Percentiles rank a stretch among this genome's conserved stretches.
Conservation (phyloP, 2,797 vertebrate species). For the Acanthurus tractus region DNA sequence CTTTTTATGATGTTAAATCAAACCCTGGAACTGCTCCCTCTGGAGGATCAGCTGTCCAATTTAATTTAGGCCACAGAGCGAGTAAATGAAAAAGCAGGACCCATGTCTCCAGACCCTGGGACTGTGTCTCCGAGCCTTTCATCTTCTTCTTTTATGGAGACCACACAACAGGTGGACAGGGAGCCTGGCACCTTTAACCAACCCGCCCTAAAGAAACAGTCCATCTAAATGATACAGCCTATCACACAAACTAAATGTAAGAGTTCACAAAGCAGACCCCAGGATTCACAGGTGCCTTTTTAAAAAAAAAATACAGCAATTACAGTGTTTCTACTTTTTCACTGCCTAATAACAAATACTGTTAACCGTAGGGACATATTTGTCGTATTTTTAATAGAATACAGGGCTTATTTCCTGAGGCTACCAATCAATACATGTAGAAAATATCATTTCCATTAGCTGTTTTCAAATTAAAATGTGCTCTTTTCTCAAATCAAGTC, state of each 20-base stretch:
- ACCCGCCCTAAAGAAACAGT: slow-evolving; percentile 29
- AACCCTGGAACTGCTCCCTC: slow-evolving; percentile 75
- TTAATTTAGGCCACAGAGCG: slow-evolving; percentile 76
- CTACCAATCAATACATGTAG: slow-evolving; percentile 16
- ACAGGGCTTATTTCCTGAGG: slow-evolving; percentile 59
- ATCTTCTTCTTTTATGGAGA: slow-evolving; percentile 64
- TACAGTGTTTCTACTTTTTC: slow-evolving; percentile 50
- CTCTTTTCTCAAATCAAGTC: slow-evolving; percentile 30
- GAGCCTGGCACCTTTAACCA: slow-evolving; percentile 36
- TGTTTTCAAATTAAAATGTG: slow-evolving; percentile 28
- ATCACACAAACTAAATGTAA: slow-evolving; percentile 44
- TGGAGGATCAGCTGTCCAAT: slow-evolving; percentile 80
- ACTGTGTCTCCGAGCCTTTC: slow-evolving; percentile 57
- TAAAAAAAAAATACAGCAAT: slow-evolving; percentile 35
- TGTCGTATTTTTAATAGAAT: slow-evolving; percentile 32
- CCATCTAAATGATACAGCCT: slow-evolving; percentile 17
- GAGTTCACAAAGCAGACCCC: slow-evolving; percentile 36
- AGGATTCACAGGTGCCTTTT: slow-evolving; percentile 34
- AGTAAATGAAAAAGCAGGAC: slow-evolving; percentile 73
- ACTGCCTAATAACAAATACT: slow-evolving; percentile 40
- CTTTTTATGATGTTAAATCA: slow-evolving; percentile 82
- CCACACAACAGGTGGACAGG: slow-evolving; percentile 63
- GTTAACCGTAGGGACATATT: slow-evolving; percentile 39
- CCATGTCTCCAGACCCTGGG: slow-evolving; percentile 61
- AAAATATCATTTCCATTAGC: slow-evolving; percentile 48